Evolutionary conservation across 2,113 vertebrate species (phyloP).

Genomic region (Pelodiscus sinensis): DNA sequence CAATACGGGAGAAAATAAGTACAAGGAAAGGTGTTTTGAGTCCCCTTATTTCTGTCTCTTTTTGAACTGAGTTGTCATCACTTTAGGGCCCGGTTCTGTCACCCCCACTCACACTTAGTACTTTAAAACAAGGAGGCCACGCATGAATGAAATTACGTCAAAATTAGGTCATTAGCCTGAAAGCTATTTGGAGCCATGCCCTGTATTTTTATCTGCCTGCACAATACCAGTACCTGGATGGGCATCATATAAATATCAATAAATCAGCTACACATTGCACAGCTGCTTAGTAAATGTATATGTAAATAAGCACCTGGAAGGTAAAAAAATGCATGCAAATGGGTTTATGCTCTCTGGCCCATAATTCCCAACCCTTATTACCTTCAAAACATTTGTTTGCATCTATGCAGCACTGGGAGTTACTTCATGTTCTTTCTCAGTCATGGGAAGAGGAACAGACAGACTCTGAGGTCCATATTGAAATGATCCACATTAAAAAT

Average conservation of each 20-base stretch:
- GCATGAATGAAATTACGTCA: neutral
- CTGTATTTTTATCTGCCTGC: slow-evolving; percentile 13
- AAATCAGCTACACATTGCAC: slow-evolving; percentile 56
- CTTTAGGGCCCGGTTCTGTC: neutral
- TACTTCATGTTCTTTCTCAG: slow-evolving; percentile 24
- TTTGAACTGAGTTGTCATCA: neutral
- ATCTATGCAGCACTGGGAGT: neutral
- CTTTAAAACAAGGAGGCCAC: neutral
- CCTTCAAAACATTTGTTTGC: slow-evolving; percentile 57
- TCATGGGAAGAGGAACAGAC: neutral
- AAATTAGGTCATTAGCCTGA: neutral
- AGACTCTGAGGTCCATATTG: neutral
- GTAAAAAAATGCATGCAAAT: slow-evolving; percentile 62
- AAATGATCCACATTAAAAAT: slow-evolving; percentile 55
- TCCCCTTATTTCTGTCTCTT: neutral
- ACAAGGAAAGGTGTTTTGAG: neutral
- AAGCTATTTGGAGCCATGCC: neutral
- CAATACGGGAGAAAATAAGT: neutral
- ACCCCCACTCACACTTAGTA: neutral
- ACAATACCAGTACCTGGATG: neutral
- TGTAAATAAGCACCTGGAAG: slow-evolving; percentile 65
- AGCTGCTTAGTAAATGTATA: slow-evolving; percentile 51
- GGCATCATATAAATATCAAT: slow-evolving; percentile 44
- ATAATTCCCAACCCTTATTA: slow-evolving; percentile 67
- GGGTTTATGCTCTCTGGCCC: slow-evolving; percentile 47